phyloP scores from a whole-genome alignment of 2,888 invertebrate genomes.

The Drosophila pseudotakahashii region DNA sequence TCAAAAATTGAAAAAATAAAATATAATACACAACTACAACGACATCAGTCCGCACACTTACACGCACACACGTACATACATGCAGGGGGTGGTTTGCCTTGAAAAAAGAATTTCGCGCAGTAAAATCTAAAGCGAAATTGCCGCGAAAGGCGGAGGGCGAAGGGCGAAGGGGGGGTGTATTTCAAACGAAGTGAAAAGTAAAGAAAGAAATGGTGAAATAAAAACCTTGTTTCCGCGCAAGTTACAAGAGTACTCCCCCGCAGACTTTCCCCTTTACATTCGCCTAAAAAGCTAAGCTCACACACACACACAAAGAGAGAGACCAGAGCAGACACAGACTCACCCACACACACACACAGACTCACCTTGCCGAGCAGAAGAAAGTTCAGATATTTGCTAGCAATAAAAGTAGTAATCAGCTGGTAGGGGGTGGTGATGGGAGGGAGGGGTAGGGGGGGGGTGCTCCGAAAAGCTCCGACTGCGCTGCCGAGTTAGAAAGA shows the following conservation, averaged over 20 bases:
- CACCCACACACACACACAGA: slow-evolving; percentile 23
- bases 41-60: slow-evolving; percentile 29
- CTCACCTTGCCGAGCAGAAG: slow-evolving; percentile 73
- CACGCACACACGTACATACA: slow-evolving; percentile 43
- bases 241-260: slow-evolving; percentile 60
- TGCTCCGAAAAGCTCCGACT: slow-evolving; percentile 3
- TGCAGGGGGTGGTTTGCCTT: slow-evolving; percentile 72
- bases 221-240: slow-evolving; percentile 80
- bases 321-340: slow-evolving; percentile 46
- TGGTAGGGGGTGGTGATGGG: slow-evolving; percentile 44
- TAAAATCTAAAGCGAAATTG: slow-evolving; percentile 74
- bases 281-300: slow-evolving; percentile 76
- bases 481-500: slow-evolving; percentile 83
- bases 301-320: slow-evolving; percentile 41
- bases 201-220: slow-evolving; percentile 80
- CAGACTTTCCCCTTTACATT: slow-evolving; percentile 33
- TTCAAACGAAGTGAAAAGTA: slow-evolving; percentile 59
- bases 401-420: slow-evolving; percentile 85
- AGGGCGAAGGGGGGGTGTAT: slow-evolving; percentile 8
- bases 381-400: slow-evolving; percentile 80
- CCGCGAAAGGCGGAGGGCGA: slow-evolving; percentile 1
- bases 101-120: slow-evolving; percentile 77
- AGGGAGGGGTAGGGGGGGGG: neutral
- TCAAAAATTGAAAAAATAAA: slow-evolving; percentile 46
- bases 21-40: slow-evolving; percentile 43